Evolutionary conservation across 2,888 invertebrate genomes (phyloP).

Genomic region (Nemoura dubitans): DNA sequence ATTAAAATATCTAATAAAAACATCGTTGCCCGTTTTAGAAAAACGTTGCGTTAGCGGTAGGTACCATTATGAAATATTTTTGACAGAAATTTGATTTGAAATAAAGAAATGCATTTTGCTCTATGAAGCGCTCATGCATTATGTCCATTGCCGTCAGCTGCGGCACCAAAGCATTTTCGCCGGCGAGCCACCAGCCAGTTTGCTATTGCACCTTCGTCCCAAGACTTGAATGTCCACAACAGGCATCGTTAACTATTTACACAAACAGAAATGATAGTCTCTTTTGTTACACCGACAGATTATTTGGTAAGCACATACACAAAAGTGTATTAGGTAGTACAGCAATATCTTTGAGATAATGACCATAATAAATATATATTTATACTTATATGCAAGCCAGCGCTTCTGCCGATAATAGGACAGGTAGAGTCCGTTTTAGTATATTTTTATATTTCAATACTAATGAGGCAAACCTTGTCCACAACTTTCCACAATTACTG

Average conservation of each 20-base stretch:
- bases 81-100: background rate
- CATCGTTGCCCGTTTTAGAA: background rate
- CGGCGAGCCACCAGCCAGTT: background rate
- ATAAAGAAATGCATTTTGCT: background rate
- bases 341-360: slow-evolving; percentile 3
- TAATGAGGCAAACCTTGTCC: slow-evolving; percentile 2
- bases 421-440: background rate
- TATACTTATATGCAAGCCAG: background rate
- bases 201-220: background rate
- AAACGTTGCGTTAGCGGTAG: background rate
- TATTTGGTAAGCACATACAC: background rate
- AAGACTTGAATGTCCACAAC: background rate
- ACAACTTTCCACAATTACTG: background rate
- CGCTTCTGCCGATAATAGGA: background rate
- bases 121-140: background rate
- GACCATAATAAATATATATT: background rate
- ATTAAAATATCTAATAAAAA: background rate
- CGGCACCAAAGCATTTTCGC: background rate
- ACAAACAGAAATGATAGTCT: background rate
- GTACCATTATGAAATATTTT: background rate
- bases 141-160: background rate
- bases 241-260: background rate
- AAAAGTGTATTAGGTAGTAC: background rate
- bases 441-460: background rate
- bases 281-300: background rate